A percentile compares a stretch with the other conserved stretches of the same genome.
Conservation (phyloP, 2,113 vertebrate species). For the Pseudolaguvia tuberculata region DNA sequence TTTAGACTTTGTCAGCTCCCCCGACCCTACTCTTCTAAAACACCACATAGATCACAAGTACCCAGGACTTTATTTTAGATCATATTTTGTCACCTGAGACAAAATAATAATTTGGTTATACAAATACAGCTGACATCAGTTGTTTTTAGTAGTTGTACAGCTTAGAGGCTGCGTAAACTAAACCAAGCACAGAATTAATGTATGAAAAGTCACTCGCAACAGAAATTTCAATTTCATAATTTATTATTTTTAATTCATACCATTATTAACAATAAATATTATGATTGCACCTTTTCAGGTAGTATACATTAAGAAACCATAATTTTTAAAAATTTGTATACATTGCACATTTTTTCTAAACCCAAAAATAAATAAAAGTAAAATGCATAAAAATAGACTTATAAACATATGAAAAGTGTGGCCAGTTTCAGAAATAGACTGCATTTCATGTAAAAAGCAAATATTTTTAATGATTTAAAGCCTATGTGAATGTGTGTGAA, state of each 20-base stretch:
- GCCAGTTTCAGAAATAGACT: background rate
- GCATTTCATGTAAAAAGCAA: slow-evolving; percentile 13
- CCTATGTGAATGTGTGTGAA: background rate
- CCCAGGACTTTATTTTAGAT: no score
- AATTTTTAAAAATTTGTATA: background rate
- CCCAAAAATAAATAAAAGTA: background rate
- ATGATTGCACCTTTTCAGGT: background rate
- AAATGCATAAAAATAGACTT: background rate
- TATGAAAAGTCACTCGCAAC: no score
- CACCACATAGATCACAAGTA: no score
- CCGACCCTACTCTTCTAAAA: no score
- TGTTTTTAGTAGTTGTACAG: background rate
- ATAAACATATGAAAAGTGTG: background rate
- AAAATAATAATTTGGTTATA: no score
- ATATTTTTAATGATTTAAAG: slow-evolving; percentile 21
- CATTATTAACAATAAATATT: background rate
- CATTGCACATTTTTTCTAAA: background rate
- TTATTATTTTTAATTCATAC: slow-evolving; percentile 35
- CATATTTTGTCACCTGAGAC: no score
- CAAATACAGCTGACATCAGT: background rate
- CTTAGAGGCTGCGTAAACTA: background rate
- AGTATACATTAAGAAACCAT: background rate
- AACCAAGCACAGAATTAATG: background rate
- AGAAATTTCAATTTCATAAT: background rate
- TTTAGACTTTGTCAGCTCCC: no score